phyloP scores from a whole-genome alignment of 2,113 vertebrate species.

The Microtus richardsoni region DNA sequence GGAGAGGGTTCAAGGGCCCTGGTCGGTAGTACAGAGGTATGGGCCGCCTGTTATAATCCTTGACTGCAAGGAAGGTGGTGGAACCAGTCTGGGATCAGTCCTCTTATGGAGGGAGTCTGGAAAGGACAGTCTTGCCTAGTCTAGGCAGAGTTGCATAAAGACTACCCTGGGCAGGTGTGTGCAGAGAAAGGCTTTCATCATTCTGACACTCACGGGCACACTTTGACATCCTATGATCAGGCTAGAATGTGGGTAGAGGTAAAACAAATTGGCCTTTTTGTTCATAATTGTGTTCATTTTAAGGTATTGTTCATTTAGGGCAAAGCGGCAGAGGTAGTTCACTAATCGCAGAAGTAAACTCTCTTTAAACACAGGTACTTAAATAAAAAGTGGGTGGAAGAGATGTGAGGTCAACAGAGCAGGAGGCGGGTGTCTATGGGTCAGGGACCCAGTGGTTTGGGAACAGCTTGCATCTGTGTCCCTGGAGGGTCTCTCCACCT shows the following conservation, averaged over 20 bases:
- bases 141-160: neutral
- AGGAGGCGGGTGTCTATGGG: too few species aligned
- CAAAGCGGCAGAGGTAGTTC: neutral
- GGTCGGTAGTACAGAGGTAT: too few species aligned
- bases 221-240: neutral
- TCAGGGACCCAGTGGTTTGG: too few species aligned
- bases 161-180: neutral
- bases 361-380: neutral
- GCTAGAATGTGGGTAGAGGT: rapidly evolving
- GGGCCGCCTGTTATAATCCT: too few species aligned
- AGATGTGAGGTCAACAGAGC: neutral
- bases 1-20: neutral
- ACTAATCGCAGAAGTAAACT: rapidly evolving
- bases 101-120: neutral
- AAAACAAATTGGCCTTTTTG: neutral
- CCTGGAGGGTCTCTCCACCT: rapidly evolving
- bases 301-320: neutral
- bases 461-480: neutral
- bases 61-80: neutral
- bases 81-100: neutral
- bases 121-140: neutral
- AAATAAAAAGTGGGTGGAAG: neutral
- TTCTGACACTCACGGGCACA: too few species aligned
- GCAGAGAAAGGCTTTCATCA: neutral
- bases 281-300: neutral